Percentiles rank a stretch among this genome's conserved stretches.
phyloP scores from a whole-genome alignment of 2,888 invertebrate species.

The Melitaea athalia region DNA sequence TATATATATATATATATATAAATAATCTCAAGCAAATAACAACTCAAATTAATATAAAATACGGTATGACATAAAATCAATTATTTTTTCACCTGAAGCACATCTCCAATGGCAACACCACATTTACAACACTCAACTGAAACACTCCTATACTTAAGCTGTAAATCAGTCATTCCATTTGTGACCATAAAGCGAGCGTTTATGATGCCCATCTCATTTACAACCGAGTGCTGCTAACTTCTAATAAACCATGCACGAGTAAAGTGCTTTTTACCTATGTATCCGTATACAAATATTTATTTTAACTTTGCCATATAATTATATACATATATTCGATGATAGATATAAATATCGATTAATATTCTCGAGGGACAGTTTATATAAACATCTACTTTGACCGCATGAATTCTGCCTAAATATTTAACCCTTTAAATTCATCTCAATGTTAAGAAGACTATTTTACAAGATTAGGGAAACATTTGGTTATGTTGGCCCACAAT shows the following conservation, averaged over 20 bases:
- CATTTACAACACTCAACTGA: background rate
- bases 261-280: slow-evolving; percentile 12
- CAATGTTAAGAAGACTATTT: background rate
- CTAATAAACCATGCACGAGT: slow-evolving; percentile 18
- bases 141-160: slow-evolving; percentile 28
- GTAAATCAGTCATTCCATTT: slow-evolving; percentile 40
- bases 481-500: no score
- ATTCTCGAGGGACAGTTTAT: background rate
- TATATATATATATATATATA: no score
- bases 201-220: slow-evolving; percentile 39
- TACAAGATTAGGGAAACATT: no score
- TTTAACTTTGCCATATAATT: background rate
- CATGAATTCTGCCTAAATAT: no score
- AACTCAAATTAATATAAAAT: no score
- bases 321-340: background rate
- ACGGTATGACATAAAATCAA: no score
- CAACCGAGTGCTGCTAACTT: slow-evolving; percentile 25
- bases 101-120: background rate
- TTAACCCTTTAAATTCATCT: background rate
- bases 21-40: no score
- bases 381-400: background rate
- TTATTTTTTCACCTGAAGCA: background rate
- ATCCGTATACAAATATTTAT: background rate
- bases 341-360: no score
- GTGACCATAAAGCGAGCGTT: slow-evolving; percentile 38